phyloP scores from a whole-genome alignment of 2,888 invertebrate species.

The Lobophora halterata region DNA sequence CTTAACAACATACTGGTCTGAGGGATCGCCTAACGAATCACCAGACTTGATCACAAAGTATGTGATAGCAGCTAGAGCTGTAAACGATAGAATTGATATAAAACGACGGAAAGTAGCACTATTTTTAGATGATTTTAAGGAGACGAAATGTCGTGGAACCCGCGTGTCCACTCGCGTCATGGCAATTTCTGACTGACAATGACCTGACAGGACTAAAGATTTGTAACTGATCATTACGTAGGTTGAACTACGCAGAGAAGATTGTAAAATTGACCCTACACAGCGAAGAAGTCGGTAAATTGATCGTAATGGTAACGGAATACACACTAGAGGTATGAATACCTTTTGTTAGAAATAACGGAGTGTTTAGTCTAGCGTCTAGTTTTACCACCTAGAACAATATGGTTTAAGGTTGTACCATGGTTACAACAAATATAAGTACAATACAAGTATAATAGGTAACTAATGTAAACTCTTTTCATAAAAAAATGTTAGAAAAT shows the following conservation, averaged over 20 bases:
- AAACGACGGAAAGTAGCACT: conserved; percentile 56
- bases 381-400: too few species aligned
- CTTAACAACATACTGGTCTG: conserved; percentile 59
- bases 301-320: conserved; percentile 28
- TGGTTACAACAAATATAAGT: too few species aligned
- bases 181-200: conserved; percentile 64
- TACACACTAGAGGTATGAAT: neutral
- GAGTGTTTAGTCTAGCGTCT: too few species aligned
- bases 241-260: conserved; percentile 42
- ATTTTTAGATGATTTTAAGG: conserved; percentile 51
- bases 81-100: conserved; percentile 40
- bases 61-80: conserved; percentile 39
- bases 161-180: conserved; percentile 69
- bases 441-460: too few species aligned
- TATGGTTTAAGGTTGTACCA: too few species aligned
- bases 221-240: conserved; percentile 53
- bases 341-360: too few species aligned
- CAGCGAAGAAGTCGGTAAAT: conserved; percentile 36
- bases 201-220: conserved; percentile 34
- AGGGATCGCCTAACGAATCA: conserved; percentile 56
- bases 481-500: too few species aligned
- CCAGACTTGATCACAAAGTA: conserved; percentile 51
- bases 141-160: conserved; percentile 44
- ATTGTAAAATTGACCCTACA: conserved; percentile 62
- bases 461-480: too few species aligned